Base-by-base conservation (phyloP, 2,113 vertebrate species). In the Triplophysa rosa region DNA sequence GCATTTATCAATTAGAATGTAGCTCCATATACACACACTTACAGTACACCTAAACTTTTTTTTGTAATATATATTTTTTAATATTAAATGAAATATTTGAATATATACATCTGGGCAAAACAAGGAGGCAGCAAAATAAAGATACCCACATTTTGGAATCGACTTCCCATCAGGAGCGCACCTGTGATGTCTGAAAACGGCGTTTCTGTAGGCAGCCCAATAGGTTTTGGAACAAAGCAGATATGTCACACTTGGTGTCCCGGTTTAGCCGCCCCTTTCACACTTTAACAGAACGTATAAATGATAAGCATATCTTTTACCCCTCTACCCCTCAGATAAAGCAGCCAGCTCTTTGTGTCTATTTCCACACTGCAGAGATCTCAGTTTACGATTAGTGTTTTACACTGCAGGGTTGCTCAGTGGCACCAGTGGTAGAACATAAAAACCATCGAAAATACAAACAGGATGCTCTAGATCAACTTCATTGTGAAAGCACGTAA, bases 351-450 rank as follows among this genome's bases (percentile, higher is more conserved):
- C 45, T 77, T 81, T 78, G 74, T 77, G 63, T 81, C 74, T 74
- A 63, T 81, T 78, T 78, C 63, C 42, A 58, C 37, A 6, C 66
- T 56, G 24, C 58, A 64, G 63, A 63, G 62, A 81, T 72, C 69
- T 73, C 49, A 61, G 45, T 81, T 69, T 65, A 54, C 58, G 80
- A 84, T 84, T 84, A 78, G 58, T 78, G 54, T 40, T 67, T 29
- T 40, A 58, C 11, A 63, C 21, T 11, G 65, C 33, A 69, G 29
- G 63, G 56, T 26, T 33, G 19, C 14, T 40, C 56, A 77, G 19
- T 62, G 24, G 73, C 49, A 65, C 56, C 79, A 78, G 61, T 64
- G 77, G 59, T 33, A 21, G 45, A 54, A 69, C 68, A 77, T 66
- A 47, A 59, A 77, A 80, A 37, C 14, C 52, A 58, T 54, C 68